Evolutionary conservation across 2,888 invertebrate species (phyloP).

Genomic region (Nomada fucata): DNA sequence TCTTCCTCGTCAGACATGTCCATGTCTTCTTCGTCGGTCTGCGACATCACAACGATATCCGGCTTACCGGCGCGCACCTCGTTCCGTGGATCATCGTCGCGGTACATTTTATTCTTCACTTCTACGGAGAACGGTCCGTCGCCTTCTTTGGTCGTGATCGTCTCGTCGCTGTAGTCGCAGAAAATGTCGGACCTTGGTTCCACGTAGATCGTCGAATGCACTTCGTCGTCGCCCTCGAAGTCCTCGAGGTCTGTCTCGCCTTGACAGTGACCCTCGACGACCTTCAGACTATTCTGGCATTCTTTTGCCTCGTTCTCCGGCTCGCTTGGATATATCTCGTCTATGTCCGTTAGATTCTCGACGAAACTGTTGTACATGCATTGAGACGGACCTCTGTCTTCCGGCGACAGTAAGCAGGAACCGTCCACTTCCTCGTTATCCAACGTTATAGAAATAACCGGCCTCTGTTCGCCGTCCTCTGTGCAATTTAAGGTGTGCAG

Average conservation of each 20-base stretch:
- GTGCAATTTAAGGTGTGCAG: constrained; percentile 44
- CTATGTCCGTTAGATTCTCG: constrained; percentile 81
- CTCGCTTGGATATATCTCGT: constrained; percentile 81
- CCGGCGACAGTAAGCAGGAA: constrained; percentile 45
- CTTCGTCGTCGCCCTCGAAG: constrained; percentile 78
- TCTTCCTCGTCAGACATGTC: constrained; percentile 81
- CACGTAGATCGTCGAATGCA: constrained; percentile 73
- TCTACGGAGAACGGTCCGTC: constrained; percentile 82
- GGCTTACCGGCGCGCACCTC: constrained; percentile 32
- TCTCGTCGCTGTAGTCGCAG: constrained; percentile 78
- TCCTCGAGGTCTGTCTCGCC: constrained; percentile 82
- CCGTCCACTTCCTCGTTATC: constrained; percentile 48
- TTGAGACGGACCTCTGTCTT: constrained; percentile 57
- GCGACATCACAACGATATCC: constrained; percentile 72
- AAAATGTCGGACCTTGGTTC: constrained; percentile 76
- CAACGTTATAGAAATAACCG: constrained; percentile 78
- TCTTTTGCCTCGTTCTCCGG: constrained; percentile 64
- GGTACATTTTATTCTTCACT: constrained; percentile 79
- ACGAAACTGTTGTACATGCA: constrained; percentile 70
- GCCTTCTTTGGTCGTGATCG: constrained; percentile 82
- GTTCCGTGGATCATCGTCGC: constrained; percentile 22
- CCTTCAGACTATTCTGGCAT: constrained; percentile 54
- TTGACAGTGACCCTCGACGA: constrained; percentile 67
- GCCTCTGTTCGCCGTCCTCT: constrained; percentile 60
- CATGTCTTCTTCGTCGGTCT: constrained; percentile 82